These are phyloP conservation scores for Drosophila formosana DNA, from an alignment of 2,888 invertebrate species.

Conservation along the genomic window DNA sequence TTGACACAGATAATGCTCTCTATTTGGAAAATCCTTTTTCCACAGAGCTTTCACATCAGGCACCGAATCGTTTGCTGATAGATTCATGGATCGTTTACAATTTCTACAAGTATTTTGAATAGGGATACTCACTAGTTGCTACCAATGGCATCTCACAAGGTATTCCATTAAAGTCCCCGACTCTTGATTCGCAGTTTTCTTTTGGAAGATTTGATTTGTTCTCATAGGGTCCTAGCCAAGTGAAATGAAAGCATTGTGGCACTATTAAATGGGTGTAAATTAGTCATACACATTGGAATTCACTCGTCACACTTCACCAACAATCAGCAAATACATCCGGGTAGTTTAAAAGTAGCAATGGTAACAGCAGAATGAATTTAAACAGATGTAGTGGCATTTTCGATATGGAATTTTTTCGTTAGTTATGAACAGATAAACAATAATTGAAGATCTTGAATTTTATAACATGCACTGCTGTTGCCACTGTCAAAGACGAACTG, in stretches of 20 bases:
- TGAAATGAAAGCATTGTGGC: conserved; percentile 88
- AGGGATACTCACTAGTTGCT: conserved; percentile 84
- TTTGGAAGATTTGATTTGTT: conserved; percentile 87
- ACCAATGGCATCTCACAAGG: conserved; percentile 89
- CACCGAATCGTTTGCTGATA: conserved; percentile 87
- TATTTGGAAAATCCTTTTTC: conserved; percentile 85
- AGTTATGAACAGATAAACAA: conserved; percentile 23
- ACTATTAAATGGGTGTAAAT: conserved; percentile 50
- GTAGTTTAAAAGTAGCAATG: conserved; percentile 44
- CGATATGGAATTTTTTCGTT: conserved; percentile 33
- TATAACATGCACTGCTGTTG: conserved; percentile 38
- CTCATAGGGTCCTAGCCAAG: conserved; percentile 89
- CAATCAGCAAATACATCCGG: conserved; percentile 50
- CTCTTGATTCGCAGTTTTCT: conserved; percentile 87
- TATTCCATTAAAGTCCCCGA: conserved; percentile 86
- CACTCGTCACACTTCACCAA: conserved; percentile 40
- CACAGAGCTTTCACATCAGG: conserved; percentile 88
- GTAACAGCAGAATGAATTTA: conserved; percentile 38
- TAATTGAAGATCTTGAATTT: conserved; percentile 18
- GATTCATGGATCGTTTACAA: not conserved
- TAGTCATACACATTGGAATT: conserved; percentile 9
- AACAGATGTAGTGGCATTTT: conserved; percentile 54
- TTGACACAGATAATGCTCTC: conserved; percentile 86
- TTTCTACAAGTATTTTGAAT: not conserved
- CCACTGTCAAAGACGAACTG: conserved; percentile 57